Percentiles rank a stretch among this genome's conserved stretches.
These are phyloP conservation scores for Aramus guarauna DNA, from an alignment of 2,113 vertebrate genomes.

Conservation along the genomic window DNA sequence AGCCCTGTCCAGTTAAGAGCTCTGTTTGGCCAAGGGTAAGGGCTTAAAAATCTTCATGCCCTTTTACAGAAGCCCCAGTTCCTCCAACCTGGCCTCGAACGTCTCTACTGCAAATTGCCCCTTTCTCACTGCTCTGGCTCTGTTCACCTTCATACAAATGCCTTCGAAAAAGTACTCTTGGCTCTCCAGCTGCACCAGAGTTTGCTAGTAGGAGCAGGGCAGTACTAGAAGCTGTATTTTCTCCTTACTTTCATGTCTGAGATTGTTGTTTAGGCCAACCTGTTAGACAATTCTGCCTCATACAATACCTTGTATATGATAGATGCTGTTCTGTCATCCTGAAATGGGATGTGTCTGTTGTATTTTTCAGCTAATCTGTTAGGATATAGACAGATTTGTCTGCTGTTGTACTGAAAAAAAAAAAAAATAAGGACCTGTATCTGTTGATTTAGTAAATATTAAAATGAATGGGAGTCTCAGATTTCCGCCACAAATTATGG, in stretches of 20 bases:
- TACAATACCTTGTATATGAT: accelerated
- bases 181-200: neutral
- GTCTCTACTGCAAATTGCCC: neutral
- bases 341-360: neutral
- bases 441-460: neutral
- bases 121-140: neutral
- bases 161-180: neutral
- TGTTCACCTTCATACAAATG: neutral
- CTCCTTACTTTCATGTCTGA: neutral
- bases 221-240: neutral
- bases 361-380: neutral
- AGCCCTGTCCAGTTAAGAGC: neutral
- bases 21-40: neutral
- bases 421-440: neutral
- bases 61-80: neutral
- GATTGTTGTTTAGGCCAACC: neutral
- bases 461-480: neutral
- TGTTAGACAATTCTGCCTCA: neutral
- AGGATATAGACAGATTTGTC: neutral
- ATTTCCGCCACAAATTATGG: neutral
- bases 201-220: neutral
- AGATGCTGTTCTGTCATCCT: neutral
- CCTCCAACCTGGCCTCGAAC: neutral
- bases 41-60: neutral
- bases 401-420: neutral